These are phyloP conservation scores for Campaea margaritaria DNA, from an alignment of 2,888 invertebrate genomes.

Conservation along the genomic window DNA sequence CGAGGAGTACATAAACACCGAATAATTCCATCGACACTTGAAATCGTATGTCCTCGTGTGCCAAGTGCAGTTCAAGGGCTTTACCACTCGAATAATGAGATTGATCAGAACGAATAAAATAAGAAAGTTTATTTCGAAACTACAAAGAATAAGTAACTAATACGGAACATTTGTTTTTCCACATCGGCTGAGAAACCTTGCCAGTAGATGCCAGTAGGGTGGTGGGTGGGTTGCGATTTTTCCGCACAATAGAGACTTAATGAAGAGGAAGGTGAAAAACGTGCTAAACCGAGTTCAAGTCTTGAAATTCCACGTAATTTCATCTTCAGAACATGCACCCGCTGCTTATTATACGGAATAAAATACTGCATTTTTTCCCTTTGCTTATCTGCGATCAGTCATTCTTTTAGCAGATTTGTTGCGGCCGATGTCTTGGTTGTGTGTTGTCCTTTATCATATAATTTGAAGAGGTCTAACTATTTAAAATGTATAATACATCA, in stretches of 20 bases:
- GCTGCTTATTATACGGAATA: neutral
- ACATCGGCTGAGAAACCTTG: constrained; percentile 1
- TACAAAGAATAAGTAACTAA: neutral
- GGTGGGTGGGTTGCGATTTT: constrained; percentile 8
- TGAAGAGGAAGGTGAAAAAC: constrained; percentile 14
- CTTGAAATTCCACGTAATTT: neutral
- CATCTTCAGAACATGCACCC: constrained; percentile 5
- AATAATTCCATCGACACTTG: constrained; percentile 1
- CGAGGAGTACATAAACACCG: neutral
- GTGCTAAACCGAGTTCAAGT: constrained; percentile 1
- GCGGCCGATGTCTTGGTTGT: too few relatives aligned
- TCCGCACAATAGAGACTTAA: constrained; percentile 18
- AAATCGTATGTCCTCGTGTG: constrained; percentile 5
- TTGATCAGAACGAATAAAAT: neutral
- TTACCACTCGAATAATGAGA: constrained; percentile 12
- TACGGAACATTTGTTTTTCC: constrained; percentile 10
- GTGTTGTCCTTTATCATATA: too few relatives aligned
- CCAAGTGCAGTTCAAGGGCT: constrained; percentile 18
- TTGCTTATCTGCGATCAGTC: too few relatives aligned
- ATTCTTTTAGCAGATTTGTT: too few relatives aligned
- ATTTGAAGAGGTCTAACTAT: too few relatives aligned
- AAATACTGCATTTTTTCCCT: too few relatives aligned
- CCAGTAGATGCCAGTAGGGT: too few relatives aligned
- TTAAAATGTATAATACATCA: too few relatives aligned
- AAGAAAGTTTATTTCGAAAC: constrained; percentile 4